Evolutionary conservation across 1,140 invertebrate genomes (phyloP), one percentile per base, ranked within the genome.

Genomic region (Heliconius hermathena): DNA sequence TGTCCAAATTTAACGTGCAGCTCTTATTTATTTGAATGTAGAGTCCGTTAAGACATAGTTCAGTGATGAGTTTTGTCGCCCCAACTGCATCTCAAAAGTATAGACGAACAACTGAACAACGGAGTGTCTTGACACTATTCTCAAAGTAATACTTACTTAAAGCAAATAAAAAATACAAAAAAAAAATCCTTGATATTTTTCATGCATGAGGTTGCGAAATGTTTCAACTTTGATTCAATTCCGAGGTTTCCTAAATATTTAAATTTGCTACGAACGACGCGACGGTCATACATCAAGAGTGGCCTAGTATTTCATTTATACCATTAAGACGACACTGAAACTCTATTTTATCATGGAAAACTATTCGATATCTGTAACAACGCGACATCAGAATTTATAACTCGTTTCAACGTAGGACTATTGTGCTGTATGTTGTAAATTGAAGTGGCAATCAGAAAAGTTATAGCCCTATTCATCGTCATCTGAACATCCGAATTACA

Each of bases 261-360:
- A 78, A 82, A 84, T 85, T 80, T 77, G 71, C 20, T 73, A 76
- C 78, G 76, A 82, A 73, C 81, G 78, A 54, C 33, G 75, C 41
- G 41, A 46, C 41, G 41, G 83, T 76, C 81, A 83, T 88, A 78
- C 80, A 83, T 88, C 87, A 88, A 52, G 79, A 46, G 77, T 72
- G 76, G 78, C 76, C 49, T 82, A 85, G 81, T 89, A 85, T 86
- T 88, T 89, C 88, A 88, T 83, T 83, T 82, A 78, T 72, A 80
- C 88, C 84, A 85, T 89, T 86, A 88, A 87, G 86, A 84, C 83
- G 86, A 85, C 84, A 86, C 75, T 83, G 84, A 84, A 87, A 88
- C 83, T 84, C 81, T 85, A 86, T 82, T 90, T 87, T 84, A 88
- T 89, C 87, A 88, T 84, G 85, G 87, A 89, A 88, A 87, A 90